phyloP scores from a whole-genome alignment of 2,888 invertebrate species.

The Orthosia cruda region DNA sequence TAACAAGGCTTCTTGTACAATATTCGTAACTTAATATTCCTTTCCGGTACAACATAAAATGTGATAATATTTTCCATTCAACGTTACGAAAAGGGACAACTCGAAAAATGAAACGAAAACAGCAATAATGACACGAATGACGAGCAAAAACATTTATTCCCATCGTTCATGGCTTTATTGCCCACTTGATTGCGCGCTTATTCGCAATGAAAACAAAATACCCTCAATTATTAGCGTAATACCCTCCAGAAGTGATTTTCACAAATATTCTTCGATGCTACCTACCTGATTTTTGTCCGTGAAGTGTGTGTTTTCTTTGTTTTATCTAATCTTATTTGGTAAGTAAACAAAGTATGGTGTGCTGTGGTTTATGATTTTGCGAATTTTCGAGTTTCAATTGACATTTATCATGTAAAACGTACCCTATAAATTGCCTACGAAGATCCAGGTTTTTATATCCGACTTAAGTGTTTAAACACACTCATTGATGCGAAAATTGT shows the following conservation, averaged over 20 bases:
- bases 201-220: slow-evolving; percentile 59
- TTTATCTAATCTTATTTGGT: background rate
- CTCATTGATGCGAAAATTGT: background rate
- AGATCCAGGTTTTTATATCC: background rate
- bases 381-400: background rate
- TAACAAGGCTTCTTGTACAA: background rate
- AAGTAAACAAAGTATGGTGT: background rate
- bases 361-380: background rate
- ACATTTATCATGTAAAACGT: background rate
- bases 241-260: slow-evolving; percentile 42
- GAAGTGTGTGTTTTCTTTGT: slow-evolving; percentile 1
- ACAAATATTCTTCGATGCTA: slow-evolving; percentile 24
- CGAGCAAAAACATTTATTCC: slow-evolving; percentile 62
- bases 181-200: slow-evolving; percentile 63
- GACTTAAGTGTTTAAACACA: background rate
- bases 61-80: slow-evolving; percentile 22
- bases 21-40: slow-evolving; percentile 16
- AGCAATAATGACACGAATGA: slow-evolving; percentile 58
- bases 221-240: slow-evolving; percentile 57
- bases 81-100: slow-evolving; percentile 24
- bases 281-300: slow-evolving; percentile 23
- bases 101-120: slow-evolving; percentile 44
- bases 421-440: background rate
- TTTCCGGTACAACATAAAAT: slow-evolving; percentile 21
- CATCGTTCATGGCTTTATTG: slow-evolving; percentile 65